A percentile compares a stretch with the other conserved stretches of the same genome.
phyloP scores from a whole-genome alignment of 2,888 invertebrate genomes.

The Byasa hedistus region DNA sequence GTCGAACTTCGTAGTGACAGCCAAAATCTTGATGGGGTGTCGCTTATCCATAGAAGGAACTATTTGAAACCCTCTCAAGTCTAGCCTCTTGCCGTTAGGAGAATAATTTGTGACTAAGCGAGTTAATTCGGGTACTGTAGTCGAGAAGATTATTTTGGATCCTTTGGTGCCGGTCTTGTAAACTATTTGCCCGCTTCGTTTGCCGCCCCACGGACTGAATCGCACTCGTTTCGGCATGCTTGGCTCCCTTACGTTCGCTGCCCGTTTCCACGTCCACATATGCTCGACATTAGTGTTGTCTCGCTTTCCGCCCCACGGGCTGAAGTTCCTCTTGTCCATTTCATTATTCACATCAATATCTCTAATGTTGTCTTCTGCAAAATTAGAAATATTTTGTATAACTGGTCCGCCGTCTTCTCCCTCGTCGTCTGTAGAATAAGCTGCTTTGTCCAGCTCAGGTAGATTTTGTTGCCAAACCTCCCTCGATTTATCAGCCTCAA shows the following conservation, averaged over 20 bases:
- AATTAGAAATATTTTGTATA: conserved; percentile 38
- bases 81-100: conserved; percentile 46
- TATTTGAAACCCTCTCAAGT: conserved; percentile 58
- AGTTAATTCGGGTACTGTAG: conserved; percentile 62
- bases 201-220: conserved; percentile 75
- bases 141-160: conserved; percentile 61
- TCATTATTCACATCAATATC: conserved; percentile 37
- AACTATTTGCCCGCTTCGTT: conserved; percentile 66
- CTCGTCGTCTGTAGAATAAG: conserved; percentile 48
- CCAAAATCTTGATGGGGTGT: conserved; percentile 60
- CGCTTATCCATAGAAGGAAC: conserved; percentile 57
- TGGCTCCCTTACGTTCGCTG: conserved; percentile 56
- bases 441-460: conserved; percentile 51
- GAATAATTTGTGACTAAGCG: conserved; percentile 60
- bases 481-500: conserved; percentile 8
- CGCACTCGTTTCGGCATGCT: conserved; percentile 73
- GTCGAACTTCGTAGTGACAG: conserved; percentile 53
- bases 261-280: conserved; percentile 70
- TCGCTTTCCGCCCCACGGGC: conserved; percentile 73
- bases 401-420: conserved; percentile 40
- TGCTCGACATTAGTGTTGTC: conserved; percentile 47
- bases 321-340: conserved; percentile 63
- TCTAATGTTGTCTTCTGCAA: conserved; percentile 46
- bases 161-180: conserved; percentile 60
- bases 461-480: conserved; percentile 53